A percentile compares a stretch with the other conserved stretches of the same genome.
These are phyloP conservation scores for Acanthurus leucopareius DNA, from an alignment of 2,797 vertebrate genomes.

Conservation along the genomic window DNA sequence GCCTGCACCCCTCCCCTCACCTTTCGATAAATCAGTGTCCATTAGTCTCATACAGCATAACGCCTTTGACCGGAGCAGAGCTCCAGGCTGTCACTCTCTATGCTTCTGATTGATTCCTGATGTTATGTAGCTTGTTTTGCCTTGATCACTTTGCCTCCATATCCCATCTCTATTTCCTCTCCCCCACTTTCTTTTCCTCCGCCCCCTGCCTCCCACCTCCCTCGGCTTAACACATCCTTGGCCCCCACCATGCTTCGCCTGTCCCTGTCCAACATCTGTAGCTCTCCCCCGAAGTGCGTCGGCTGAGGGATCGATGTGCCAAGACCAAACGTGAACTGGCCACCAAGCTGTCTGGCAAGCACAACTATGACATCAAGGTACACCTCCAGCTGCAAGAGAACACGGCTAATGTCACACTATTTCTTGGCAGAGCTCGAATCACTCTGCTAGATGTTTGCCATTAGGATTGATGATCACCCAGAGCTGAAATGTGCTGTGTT, in stretches of 20 bases:
- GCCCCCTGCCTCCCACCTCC: slow-evolving; percentile 22
- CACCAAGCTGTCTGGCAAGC: slow-evolving; percentile 92
- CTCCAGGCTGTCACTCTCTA: slow-evolving; percentile 55
- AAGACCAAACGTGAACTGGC: slow-evolving; percentile 93
- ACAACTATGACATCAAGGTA: slow-evolving; percentile 96
- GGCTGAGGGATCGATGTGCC: slow-evolving; percentile 93
- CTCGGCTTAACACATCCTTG: slow-evolving; percentile 51
- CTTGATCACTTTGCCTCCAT: slow-evolving; percentile 70
- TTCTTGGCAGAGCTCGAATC: slow-evolving; percentile 33
- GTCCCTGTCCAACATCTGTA: slow-evolving; percentile 78
- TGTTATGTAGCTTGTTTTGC: slow-evolving; percentile 71
- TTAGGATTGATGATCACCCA: slow-evolving; percentile 45
- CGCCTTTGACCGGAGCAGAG: slow-evolving; percentile 53
- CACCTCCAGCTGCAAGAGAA: slow-evolving; percentile 40
- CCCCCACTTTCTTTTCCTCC: slow-evolving; percentile 18
- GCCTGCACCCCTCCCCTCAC: slow-evolving; percentile 17
- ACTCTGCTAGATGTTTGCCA: slow-evolving; percentile 44
- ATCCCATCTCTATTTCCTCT: slow-evolving; percentile 56
- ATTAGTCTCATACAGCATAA: slow-evolving; percentile 55
- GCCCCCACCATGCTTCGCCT: slow-evolving; percentile 17
- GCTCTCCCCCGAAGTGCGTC: slow-evolving; percentile 93
- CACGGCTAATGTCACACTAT: slow-evolving; percentile 29
- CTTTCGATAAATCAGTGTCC: slow-evolving; percentile 52
- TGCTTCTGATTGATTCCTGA: slow-evolving; percentile 73
- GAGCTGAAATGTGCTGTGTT: slow-evolving; percentile 57